A percentile compares a stretch with the other conserved stretches of the same genome.
Evolutionary conservation across 2,888 invertebrate genomes (phyloP).

Genomic region (Archips xylosteana): DNA sequence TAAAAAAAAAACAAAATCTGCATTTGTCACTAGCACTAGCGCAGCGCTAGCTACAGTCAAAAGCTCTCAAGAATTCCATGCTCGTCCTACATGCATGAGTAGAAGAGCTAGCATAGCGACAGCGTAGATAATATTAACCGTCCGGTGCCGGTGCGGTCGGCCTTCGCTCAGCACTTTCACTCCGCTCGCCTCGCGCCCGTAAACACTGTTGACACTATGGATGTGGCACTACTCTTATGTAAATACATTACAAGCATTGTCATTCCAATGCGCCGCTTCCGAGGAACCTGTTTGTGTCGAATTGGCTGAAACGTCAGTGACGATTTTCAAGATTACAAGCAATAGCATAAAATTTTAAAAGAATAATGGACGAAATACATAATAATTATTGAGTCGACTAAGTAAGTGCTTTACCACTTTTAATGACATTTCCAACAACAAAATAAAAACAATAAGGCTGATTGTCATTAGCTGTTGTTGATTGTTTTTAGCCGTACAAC

Average conservation of each 20-base stretch:
- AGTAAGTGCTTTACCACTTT: no score
- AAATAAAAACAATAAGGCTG: no score
- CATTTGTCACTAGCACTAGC: neutral
- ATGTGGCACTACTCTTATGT: constrained; percentile 59
- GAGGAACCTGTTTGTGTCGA: constrained; percentile 28
- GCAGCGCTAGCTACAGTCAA: constrained; percentile 5
- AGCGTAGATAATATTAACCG: constrained; percentile 41
- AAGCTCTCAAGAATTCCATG: constrained; percentile 39
- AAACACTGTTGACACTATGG: constrained; percentile 60
- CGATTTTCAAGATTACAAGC: neutral
- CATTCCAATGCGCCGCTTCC: constrained; percentile 31
- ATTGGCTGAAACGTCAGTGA: constrained; percentile 25
- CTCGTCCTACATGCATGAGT: constrained; percentile 36
- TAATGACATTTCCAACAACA: no score
- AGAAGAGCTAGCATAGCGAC: constrained; percentile 39
- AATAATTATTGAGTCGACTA: no score
- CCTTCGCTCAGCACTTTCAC: constrained; percentile 81
- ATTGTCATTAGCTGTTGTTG: no score
- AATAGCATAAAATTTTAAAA: no score
- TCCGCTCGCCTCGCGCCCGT: constrained; percentile 61
- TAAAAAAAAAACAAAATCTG: neutral
- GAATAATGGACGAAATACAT: no score
- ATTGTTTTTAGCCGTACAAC: no score
- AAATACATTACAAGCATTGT: constrained; percentile 40
- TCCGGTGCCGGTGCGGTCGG: constrained; percentile 66